Conservation (phyloP, 2,888 invertebrate genomes). For the Rutpela maculata region DNA sequence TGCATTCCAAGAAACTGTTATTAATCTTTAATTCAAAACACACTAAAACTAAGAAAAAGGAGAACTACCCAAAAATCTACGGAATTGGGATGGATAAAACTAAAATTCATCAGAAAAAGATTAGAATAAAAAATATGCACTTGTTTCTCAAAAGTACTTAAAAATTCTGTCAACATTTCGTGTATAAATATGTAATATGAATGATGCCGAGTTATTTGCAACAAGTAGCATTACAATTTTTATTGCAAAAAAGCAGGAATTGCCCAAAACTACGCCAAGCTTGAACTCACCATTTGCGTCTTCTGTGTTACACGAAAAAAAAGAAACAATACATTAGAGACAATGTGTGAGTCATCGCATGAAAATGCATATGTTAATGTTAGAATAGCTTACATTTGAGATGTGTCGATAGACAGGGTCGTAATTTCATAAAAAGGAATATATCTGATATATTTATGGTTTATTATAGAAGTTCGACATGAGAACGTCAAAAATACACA, state of each 20-base stretch:
- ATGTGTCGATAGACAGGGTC: constrained; percentile 4
- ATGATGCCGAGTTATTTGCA: background rate
- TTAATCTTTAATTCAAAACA: too few relatives aligned
- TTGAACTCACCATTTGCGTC: constrained; percentile 56
- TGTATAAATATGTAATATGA: too few relatives aligned
- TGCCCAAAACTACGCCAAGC: background rate
- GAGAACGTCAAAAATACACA: too few relatives aligned
- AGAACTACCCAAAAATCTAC: too few relatives aligned
- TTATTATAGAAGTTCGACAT: too few relatives aligned
- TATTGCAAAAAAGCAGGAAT: background rate
- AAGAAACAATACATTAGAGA: constrained; percentile 37
- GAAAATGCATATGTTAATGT: background rate
- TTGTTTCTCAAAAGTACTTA: too few relatives aligned
- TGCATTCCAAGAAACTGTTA: too few relatives aligned
- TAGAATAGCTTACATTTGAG: background rate
- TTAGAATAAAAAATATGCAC: too few relatives aligned
- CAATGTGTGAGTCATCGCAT: constrained; percentile 15
- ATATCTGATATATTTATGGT: background rate
- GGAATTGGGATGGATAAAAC: too few relatives aligned
- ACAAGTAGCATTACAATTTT: background rate
- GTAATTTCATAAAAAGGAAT: background rate
- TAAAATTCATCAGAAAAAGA: too few relatives aligned
- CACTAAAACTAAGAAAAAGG: too few relatives aligned
- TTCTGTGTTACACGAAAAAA: constrained; percentile 47
- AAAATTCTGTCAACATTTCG: too few relatives aligned